Conservation (phyloP, 2,113 vertebrate genomes). For the Cyphomyrus plagiostoma region DNA sequence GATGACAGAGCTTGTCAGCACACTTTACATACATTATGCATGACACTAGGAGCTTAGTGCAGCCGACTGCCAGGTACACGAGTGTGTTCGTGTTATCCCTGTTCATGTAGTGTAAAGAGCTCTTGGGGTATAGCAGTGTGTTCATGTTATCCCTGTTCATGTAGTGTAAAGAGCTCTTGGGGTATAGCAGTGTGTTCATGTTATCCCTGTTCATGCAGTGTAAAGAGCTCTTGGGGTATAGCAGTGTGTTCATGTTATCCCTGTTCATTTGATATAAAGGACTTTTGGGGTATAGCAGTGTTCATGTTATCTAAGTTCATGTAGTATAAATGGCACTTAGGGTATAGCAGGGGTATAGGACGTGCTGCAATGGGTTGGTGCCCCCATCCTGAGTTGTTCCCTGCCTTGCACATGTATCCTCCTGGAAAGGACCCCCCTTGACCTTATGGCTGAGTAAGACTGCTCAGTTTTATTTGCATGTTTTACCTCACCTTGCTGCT, state of each 20-base stretch:
- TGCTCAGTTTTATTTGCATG: background rate
- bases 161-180: background rate
- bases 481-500: background rate
- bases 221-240: background rate
- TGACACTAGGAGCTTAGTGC: background rate
- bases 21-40: slow-evolving; percentile 12
- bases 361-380: no score
- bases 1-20: slow-evolving; percentile 13
- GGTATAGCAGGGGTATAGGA: background rate
- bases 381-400: no score
- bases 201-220: background rate
- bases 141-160: background rate
- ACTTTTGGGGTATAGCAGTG: background rate
- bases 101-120: background rate
- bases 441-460: background rate
- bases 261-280: background rate
- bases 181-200: background rate
- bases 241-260: background rate
- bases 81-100: background rate
- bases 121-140: background rate
- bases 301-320: background rate
- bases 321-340: background rate
- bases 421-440: no score
- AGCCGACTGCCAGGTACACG: background rate
- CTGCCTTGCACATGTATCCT: no score